A percentile compares a stretch with the other conserved stretches of the same genome.
Conservation (phyloP, 2,888 invertebrate genomes). For the Andrena marginata region DNA sequence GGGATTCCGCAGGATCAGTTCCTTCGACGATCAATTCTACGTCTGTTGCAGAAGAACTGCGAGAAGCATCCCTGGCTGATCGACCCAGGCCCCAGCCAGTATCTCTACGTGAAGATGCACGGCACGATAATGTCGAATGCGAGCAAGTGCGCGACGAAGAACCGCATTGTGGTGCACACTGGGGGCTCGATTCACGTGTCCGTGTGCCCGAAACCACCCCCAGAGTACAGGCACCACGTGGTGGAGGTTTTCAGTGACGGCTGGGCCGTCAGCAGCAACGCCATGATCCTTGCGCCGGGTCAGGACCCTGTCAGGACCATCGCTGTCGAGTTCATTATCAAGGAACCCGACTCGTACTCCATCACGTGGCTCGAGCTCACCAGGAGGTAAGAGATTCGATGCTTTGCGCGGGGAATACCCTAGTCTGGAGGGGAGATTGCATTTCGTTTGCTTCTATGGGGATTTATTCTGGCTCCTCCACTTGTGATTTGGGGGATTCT, state of each 20-base stretch:
- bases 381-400: slow-evolving; percentile 85
- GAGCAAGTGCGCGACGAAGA: slow-evolving; percentile 90
- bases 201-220: slow-evolving; percentile 87
- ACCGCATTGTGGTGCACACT: slow-evolving; percentile 92
- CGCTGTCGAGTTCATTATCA: slow-evolving; percentile 92
- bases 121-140: slow-evolving; percentile 88
- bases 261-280: slow-evolving; percentile 87
- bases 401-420: no score
- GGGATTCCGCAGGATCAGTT: no score
- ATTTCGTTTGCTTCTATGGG: no score
- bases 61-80: slow-evolving; percentile 93
- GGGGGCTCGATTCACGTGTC: slow-evolving; percentile 88
- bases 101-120: slow-evolving; percentile 91
- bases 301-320: slow-evolving; percentile 89
- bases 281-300: slow-evolving; percentile 85
- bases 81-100: slow-evolving; percentile 91
- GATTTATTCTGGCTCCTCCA: no score
- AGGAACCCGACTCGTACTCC: slow-evolving; percentile 89
- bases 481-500: no score
- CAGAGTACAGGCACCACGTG: slow-evolving; percentile 87
- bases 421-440: no score
- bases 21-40: background rate
- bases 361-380: slow-evolving; percentile 94
- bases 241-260: slow-evolving; percentile 95
- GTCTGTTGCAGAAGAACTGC: slow-evolving; percentile 89